Conservation (phyloP, 2,113 vertebrate species). For the Hypomesus transpacificus region DNA sequence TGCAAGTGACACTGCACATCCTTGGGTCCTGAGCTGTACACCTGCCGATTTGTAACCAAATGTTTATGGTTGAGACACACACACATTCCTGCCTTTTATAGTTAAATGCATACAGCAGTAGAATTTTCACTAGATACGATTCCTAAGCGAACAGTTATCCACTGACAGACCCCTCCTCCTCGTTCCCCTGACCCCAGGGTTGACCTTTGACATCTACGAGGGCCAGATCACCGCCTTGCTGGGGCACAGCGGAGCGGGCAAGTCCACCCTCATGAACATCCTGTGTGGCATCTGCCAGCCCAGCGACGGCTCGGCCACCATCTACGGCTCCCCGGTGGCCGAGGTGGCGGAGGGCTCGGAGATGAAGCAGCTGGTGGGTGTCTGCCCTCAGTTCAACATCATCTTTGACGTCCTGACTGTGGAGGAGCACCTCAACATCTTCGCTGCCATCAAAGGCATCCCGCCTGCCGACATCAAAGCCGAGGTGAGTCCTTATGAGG, state of each 20-base stretch:
- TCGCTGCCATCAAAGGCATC: conserved; percentile 93
- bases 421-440: conserved; percentile 92
- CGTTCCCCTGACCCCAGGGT: conserved; percentile 61
- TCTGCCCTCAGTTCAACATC: conserved; percentile 95
- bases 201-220: conserved; percentile 96
- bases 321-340: conserved; percentile 84
- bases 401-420: conserved; percentile 93
- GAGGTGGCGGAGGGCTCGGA: conserved; percentile 88
- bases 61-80: too few relatives aligned
- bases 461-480: conserved; percentile 75
- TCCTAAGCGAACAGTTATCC: not conserved
- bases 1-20: too few relatives aligned
- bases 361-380: conserved; percentile 87
- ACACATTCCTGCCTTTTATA: too few relatives aligned
- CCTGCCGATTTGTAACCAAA: too few relatives aligned
- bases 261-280: conserved; percentile 95
- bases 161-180: not conserved
- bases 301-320: conserved; percentile 81
- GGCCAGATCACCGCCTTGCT: conserved; percentile 95
- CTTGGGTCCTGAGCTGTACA: too few relatives aligned
- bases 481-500: conserved; percentile 70
- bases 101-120: not conserved
- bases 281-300: conserved; percentile 90
- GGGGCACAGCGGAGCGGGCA: conserved; percentile 94
- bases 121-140: not conserved